A percentile compares a stretch with the other conserved stretches of the same genome.
Conservation (phyloP, 1,140 invertebrate species). For the Bombus confusus region DNA sequence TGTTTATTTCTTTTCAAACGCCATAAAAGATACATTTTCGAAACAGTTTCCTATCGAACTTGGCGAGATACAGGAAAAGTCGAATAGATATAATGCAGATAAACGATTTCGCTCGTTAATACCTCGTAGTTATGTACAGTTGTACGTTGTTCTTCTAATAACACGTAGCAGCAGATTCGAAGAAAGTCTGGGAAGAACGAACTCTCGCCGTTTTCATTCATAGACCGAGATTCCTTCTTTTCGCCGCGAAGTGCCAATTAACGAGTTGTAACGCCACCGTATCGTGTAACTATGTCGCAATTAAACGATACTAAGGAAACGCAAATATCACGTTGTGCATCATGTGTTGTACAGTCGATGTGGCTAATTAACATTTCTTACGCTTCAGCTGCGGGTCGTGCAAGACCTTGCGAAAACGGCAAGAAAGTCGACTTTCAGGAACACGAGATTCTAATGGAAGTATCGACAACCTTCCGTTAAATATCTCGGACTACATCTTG, state of each 20-base stretch:
- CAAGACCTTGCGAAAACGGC: background rate
- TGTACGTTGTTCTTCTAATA: no score
- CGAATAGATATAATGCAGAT: background rate
- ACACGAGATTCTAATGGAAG: background rate
- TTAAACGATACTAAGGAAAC: conserved; percentile 7
- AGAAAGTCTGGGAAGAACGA: conserved; percentile 33
- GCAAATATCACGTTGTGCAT: background rate
- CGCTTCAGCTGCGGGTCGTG: background rate
- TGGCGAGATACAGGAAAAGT: no score
- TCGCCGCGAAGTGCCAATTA: conserved; percentile 14
- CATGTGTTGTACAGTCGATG: background rate
- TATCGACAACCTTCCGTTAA: no score
- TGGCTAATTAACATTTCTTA: background rate
- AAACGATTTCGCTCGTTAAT: background rate
- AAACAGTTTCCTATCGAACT: no score
- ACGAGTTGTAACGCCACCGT: background rate
- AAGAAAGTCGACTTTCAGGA: background rate
- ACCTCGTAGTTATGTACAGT: no score
- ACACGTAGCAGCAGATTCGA: background rate
- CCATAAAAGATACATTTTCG: no score
- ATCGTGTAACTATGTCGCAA: background rate
- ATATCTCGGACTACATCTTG: no score
- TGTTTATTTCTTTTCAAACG: no score
- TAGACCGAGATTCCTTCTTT: conserved; percentile 1
- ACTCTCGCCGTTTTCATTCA: conserved; percentile 10